Evolutionary conservation across 2,888 invertebrate genomes (phyloP).

Genomic region (Xylocampa areola): DNA sequence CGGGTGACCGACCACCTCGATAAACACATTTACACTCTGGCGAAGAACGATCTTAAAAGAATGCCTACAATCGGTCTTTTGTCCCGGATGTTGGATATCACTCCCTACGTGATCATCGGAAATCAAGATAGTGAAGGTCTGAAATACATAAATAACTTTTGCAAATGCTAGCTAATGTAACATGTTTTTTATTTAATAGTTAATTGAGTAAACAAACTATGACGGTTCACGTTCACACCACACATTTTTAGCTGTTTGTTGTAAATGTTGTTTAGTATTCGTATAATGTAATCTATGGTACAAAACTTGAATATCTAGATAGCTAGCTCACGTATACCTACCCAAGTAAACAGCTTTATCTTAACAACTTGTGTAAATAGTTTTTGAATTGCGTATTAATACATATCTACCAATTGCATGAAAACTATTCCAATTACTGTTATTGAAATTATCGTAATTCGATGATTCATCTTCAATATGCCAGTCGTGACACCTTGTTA

Average conservation of each 20-base stretch:
- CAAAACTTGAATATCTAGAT: too few species aligned
- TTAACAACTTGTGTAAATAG: slow-evolving; percentile 1
- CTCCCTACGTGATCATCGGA: slow-evolving; percentile 92
- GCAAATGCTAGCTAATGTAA: not conserved
- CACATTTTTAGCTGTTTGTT: too few species aligned
- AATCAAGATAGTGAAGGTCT: slow-evolving; percentile 33
- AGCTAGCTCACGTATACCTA: not conserved
- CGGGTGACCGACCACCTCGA: slow-evolving; percentile 86
- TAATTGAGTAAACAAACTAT: too few species aligned
- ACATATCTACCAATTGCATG: too few species aligned
- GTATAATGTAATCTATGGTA: too few species aligned
- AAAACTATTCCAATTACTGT: too few species aligned
- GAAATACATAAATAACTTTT: not conserved
- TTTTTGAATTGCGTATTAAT: not conserved
- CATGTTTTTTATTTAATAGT: not conserved
- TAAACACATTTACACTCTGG: slow-evolving; percentile 91
- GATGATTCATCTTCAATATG: not conserved
- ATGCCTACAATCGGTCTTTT: slow-evolving; percentile 91
- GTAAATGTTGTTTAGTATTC: too few species aligned
- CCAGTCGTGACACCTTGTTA: not conserved
- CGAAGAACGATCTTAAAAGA: slow-evolving; percentile 62
- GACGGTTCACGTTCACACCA: too few species aligned
- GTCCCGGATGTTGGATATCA: slow-evolving; percentile 93
- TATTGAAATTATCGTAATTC: too few species aligned
- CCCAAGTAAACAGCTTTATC: slow-evolving; percentile 4